Evolutionary conservation across 2,797 vertebrate genomes (phyloP).

Genomic region (Melanotaenia parkinsoni): DNA sequence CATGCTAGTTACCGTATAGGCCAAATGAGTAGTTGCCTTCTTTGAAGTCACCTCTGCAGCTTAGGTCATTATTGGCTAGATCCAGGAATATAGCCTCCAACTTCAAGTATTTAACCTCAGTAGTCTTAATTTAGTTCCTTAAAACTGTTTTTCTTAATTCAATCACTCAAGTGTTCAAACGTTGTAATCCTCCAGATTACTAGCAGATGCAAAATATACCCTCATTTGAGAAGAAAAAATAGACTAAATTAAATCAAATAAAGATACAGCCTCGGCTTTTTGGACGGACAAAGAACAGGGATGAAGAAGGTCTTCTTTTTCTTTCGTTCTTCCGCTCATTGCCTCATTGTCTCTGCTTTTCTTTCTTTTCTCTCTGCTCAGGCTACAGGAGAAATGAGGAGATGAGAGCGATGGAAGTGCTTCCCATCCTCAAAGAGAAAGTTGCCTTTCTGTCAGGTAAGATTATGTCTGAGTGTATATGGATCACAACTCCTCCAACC

Average conservation of each 20-base stretch:
- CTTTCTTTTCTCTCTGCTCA: constrained; percentile 63
- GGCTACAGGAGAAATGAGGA: constrained; percentile 98
- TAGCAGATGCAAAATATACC: constrained; percentile 31
- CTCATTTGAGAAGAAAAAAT: not conserved
- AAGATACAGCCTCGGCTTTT: too few relatives aligned
- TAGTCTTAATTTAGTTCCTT: not conserved
- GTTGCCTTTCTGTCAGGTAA: constrained; percentile 97
- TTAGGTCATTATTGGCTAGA: too few relatives aligned
- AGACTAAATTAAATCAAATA: not conserved
- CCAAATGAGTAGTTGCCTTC: too few relatives aligned
- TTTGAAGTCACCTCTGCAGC: too few relatives aligned
- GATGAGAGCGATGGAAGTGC: constrained; percentile 98
- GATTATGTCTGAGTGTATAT: not conserved
- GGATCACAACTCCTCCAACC: constrained; percentile 6
- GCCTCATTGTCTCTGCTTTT: not conserved
- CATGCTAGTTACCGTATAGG: too few relatives aligned
- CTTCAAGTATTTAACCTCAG: not conserved
- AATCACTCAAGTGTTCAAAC: constrained; percentile 21
- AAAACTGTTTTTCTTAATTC: not conserved
- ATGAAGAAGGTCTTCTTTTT: not conserved
- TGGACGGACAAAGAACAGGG: not conserved
- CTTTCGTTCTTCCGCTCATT: not conserved
- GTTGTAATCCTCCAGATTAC: constrained; percentile 40
- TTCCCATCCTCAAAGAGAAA: constrained; percentile 99
- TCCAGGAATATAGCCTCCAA: too few relatives aligned